Percentiles rank a stretch among this genome's conserved stretches.
These are phyloP conservation scores for Tetrao urogallus DNA, from an alignment of 2,113 vertebrate genomes.

Conservation along the genomic window DNA sequence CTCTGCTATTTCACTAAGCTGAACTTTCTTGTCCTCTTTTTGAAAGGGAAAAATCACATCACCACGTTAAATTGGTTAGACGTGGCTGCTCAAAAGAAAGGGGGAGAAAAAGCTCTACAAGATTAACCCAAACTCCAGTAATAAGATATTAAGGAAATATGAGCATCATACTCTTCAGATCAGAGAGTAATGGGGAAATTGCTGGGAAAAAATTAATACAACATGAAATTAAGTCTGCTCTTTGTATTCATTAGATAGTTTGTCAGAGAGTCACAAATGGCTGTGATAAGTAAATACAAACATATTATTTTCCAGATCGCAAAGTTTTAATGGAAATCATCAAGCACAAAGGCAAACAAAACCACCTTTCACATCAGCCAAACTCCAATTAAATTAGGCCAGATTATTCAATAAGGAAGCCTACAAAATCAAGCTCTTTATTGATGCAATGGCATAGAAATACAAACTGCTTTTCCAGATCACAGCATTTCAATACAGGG, in stretches of 20 bases:
- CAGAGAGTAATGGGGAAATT: constrained; percentile 36
- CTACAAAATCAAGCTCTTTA: background rate
- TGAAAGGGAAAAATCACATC: background rate
- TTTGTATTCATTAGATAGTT: constrained; percentile 43
- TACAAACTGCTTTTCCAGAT: constrained; percentile 23
- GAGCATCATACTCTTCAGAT: constrained; percentile 33
- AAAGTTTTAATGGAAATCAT: constrained; percentile 41
- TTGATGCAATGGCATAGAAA: background rate
- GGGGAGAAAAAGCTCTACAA: background rate
- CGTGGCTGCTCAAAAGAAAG: background rate
- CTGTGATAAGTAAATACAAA: constrained; percentile 48
- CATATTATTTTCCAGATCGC: constrained; percentile 19
- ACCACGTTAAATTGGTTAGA: background rate
- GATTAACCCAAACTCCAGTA: background rate
- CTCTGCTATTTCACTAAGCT: background rate
- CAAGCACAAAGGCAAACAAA: constrained; percentile 33
- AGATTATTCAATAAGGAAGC: constrained; percentile 24
- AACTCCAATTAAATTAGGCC: constrained; percentile 31
- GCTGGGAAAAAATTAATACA: constrained; percentile 43
- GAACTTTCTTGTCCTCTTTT: background rate
- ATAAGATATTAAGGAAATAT: constrained; percentile 2
- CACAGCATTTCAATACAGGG: background rate
- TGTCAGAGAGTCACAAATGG: background rate
- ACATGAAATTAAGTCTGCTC: constrained; percentile 47
- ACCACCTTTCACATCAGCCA: constrained; percentile 10